phyloP scores from a whole-genome alignment of 2,888 invertebrate species.

The Blera fallax region DNA sequence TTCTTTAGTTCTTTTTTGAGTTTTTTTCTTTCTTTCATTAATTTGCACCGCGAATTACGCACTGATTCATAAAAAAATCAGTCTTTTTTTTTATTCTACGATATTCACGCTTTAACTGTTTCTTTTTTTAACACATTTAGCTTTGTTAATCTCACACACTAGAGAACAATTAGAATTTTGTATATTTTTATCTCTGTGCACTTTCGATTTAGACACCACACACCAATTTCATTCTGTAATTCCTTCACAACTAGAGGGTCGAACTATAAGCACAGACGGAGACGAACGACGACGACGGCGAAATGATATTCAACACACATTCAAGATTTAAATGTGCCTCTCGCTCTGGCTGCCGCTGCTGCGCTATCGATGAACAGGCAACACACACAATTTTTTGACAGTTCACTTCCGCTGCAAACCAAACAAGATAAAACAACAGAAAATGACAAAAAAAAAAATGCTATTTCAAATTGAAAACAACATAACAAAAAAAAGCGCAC shows the following conservation, averaged over 20 bases:
- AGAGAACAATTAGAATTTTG: slow-evolving; percentile 27
- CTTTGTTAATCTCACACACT: neutral
- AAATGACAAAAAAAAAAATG: slow-evolving; percentile 63
- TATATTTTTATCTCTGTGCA: slow-evolving; percentile 46
- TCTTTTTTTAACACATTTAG: neutral
- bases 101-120: slow-evolving; percentile 17
- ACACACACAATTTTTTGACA: slow-evolving; percentile 66
- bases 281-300: slow-evolving; percentile 46
- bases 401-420: slow-evolving; percentile 72
- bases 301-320: slow-evolving; percentile 70
- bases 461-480: slow-evolving; percentile 70
- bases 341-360: slow-evolving; percentile 41
- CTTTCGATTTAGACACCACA: slow-evolving; percentile 59
- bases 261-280: slow-evolving; percentile 44
- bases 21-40: slow-evolving; percentile 59
- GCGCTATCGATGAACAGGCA: slow-evolving; percentile 46
- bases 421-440: slow-evolving; percentile 72
- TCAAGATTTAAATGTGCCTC: slow-evolving; percentile 23
- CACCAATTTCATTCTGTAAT: slow-evolving; percentile 60
- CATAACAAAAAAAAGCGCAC: slow-evolving; percentile 72
- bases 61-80: slow-evolving; percentile 67
- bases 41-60: slow-evolving; percentile 72
- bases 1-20: slow-evolving; percentile 56
- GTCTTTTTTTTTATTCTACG: slow-evolving; percentile 3
- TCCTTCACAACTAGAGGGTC: slow-evolving; percentile 62